A percentile compares a stretch with the other conserved stretches of the same genome.
These are phyloP conservation scores for Drosophila pseudoobscura DNA, from an alignment of 1,140 invertebrate genomes.

Conservation along the genomic window DNA sequence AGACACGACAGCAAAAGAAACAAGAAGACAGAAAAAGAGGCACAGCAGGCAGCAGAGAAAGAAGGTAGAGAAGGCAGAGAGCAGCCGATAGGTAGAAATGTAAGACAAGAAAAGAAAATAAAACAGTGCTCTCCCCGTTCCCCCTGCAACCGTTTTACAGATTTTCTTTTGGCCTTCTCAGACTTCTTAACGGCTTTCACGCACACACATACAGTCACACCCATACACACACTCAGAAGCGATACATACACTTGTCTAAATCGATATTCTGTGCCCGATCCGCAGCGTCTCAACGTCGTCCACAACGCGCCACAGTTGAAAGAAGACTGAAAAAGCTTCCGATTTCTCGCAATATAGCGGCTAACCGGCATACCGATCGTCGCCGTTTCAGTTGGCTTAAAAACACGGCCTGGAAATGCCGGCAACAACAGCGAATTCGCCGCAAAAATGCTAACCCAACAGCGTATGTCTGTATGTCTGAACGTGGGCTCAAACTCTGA, in stretches of 20 bases:
- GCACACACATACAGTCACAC: conserved; percentile 30
- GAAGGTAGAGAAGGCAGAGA: conserved; percentile 54
- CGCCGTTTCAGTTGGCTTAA: conserved; percentile 39
- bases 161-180: conserved; percentile 59
- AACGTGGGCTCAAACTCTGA: conserved; percentile 33
- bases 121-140: conserved; percentile 62
- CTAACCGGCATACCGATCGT: conserved; percentile 22
- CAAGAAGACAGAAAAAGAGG: conserved; percentile 19
- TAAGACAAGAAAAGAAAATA: conserved; percentile 66
- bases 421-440: conserved; percentile 49
- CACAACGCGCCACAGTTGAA: conserved; percentile 68
- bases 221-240: conserved; percentile 11
- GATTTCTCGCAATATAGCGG: conserved; percentile 13
- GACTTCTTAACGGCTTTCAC: conserved; percentile 79
- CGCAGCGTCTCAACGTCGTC: conserved; percentile 57
- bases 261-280: conserved; percentile 4
- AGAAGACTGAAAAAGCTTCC: conserved; percentile 64
- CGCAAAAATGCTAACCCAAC: conserved; percentile 22
- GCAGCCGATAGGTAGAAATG: conserved; percentile 67
- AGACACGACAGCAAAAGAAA: conserved; percentile 74
- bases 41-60: conserved; percentile 11
- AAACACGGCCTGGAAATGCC: conserved; percentile 38
- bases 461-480: conserved; percentile 2
- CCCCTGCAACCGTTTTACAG: conserved; percentile 63
- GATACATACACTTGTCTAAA: conserved; percentile 47